Evolutionary conservation across 2,797 vertebrate genomes (phyloP).

Genomic region (Hippocampus kuda): DNA sequence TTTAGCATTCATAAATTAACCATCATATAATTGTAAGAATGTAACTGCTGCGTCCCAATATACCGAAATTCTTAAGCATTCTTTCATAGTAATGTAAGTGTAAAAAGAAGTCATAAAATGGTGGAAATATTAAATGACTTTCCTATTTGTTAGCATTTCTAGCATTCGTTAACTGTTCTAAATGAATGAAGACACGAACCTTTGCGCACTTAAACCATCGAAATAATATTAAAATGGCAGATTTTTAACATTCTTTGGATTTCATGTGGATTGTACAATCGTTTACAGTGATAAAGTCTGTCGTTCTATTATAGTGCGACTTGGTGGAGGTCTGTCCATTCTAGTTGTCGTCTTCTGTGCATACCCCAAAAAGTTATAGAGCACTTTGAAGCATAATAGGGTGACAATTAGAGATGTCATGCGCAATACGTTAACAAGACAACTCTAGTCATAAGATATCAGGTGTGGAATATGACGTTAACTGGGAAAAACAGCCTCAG

Average conservation of each 20-base stretch:
- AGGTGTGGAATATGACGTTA: background rate
- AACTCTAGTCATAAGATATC: background rate
- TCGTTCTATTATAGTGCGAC: too few species aligned
- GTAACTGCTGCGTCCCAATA: too few species aligned
- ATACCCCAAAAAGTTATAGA: background rate
- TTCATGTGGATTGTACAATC: too few species aligned
- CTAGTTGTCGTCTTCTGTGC: background rate
- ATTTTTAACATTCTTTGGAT: background rate
- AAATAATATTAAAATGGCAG: too few species aligned
- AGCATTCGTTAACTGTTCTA: background rate
- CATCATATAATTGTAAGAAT: too few species aligned
- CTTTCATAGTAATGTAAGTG: too few species aligned
- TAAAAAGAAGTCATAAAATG: too few species aligned
- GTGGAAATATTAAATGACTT: too few species aligned
- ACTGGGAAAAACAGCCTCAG: conserved; percentile 66
- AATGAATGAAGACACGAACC: background rate
- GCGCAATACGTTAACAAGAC: background rate
- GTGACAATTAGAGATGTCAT: background rate
- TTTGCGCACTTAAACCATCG: background rate
- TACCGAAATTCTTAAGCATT: too few species aligned
- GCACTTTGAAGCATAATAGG: background rate
- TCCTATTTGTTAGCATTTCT: too few species aligned
- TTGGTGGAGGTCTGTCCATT: too few species aligned
- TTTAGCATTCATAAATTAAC: background rate
- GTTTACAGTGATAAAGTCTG: too few species aligned